Percentiles rank a stretch among this genome's conserved stretches.
Conservation (phyloP, 1,140 invertebrate species). For the Harlomillsia oculata region DNA sequence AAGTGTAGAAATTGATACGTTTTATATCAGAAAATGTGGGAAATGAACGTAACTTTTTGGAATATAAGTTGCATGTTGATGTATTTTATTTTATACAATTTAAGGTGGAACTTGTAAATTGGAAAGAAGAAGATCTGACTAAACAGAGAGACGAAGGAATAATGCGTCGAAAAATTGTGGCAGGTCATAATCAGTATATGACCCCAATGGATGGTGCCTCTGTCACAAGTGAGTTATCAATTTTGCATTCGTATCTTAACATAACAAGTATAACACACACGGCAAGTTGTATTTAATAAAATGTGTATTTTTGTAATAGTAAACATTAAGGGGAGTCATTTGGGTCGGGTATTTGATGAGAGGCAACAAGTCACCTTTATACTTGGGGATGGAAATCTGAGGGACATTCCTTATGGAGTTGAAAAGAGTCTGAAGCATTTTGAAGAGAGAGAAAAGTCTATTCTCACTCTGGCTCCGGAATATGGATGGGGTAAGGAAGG, state of each 20-base stretch:
- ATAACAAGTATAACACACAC: no score
- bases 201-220: constrained; percentile 67
- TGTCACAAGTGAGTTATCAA: constrained; percentile 58
- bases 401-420: constrained; percentile 66
- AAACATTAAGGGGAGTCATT: constrained; percentile 61
- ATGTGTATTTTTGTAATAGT: constrained; percentile 47
- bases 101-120: constrained; percentile 72
- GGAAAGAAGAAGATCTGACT: constrained; percentile 78
- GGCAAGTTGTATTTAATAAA: neutral
- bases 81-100: no score
- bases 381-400: constrained; percentile 73
- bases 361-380: constrained; percentile 69
- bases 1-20: no score
- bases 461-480: constrained; percentile 61
- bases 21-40: no score
- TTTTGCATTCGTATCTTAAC: no score
- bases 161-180: constrained; percentile 55
- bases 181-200: constrained; percentile 54
- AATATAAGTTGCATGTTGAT: no score
- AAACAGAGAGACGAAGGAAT: constrained; percentile 73
- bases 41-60: no score
- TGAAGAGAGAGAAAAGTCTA: constrained; percentile 67
- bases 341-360: constrained; percentile 58
- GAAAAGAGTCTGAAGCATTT: constrained; percentile 78
- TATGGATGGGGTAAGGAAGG: constrained; percentile 72